Conservation (phyloP, 1,140 invertebrate genomes). For the Lithobius niger region DNA sequence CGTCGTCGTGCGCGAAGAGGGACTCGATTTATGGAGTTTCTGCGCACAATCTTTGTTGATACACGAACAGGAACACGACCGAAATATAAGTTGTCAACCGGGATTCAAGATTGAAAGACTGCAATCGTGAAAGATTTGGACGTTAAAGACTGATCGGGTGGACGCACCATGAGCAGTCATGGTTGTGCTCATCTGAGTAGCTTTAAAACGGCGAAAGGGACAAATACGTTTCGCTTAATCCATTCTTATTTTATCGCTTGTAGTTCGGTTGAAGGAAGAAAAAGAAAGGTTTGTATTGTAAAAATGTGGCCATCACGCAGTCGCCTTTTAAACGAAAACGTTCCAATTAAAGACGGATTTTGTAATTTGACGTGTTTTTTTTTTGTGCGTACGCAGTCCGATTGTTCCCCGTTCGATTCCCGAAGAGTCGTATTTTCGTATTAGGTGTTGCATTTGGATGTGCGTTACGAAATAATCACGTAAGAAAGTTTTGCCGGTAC, state of each 20-base stretch:
- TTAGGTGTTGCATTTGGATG: too few species aligned
- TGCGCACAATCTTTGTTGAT: constrained; percentile 6
- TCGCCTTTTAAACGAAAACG: too few species aligned
- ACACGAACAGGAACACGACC: neutral
- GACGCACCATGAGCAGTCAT: constrained; percentile 33
- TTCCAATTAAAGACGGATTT: too few species aligned
- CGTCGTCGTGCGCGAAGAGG: too few species aligned
- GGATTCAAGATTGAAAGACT: neutral
- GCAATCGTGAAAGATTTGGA: neutral
- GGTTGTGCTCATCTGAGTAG: constrained; percentile 61
- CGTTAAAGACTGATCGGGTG: neutral
- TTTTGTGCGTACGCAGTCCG: too few species aligned
- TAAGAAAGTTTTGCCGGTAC: too few species aligned
- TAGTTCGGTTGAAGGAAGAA: constrained; percentile 49
- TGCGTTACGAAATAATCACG: too few species aligned
- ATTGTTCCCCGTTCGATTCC: too few species aligned
- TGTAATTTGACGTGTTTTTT: too few species aligned
- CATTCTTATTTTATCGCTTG: constrained; percentile 60
- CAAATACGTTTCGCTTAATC: constrained; percentile 56
- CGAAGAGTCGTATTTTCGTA: too few species aligned
- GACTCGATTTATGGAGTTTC: too few species aligned
- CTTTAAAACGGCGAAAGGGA: constrained; percentile 58
- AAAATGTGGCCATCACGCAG: too few species aligned
- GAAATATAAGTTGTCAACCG: neutral
- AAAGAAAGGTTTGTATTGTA: constrained; percentile 64